These are phyloP conservation scores for Ophion obscuratus DNA, from an alignment of 2,888 invertebrate genomes.

Conservation along the genomic window DNA sequence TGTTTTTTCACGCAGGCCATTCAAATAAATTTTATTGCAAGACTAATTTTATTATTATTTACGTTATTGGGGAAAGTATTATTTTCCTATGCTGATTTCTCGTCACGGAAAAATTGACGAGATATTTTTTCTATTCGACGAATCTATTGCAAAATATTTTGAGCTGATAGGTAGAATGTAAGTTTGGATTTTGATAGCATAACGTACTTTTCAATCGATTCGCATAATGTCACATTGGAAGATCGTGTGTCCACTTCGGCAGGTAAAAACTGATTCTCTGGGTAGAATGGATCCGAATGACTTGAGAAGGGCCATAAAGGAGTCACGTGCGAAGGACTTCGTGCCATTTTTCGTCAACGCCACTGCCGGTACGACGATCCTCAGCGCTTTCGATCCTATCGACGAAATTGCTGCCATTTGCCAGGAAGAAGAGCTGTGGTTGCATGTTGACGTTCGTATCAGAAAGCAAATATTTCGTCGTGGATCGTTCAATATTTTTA, in stretches of 20 bases:
- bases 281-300: constrained; percentile 89
- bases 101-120: too few species aligned
- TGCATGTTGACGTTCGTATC: constrained; percentile 91
- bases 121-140: too few species aligned
- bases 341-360: constrained; percentile 90
- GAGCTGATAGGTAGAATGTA: too few species aligned
- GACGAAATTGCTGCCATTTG: constrained; percentile 89
- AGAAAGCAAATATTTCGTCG: too few species aligned
- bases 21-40: too few species aligned
- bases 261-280: constrained; percentile 88
- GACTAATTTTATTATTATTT: too few species aligned
- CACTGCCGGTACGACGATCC: constrained; percentile 92
- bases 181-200: too few species aligned
- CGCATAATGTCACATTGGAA: not conserved
- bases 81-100: too few species aligned
- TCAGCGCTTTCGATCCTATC: constrained; percentile 93
- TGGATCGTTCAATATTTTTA: not conserved
- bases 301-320: constrained; percentile 86
- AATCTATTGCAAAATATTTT: too few species aligned
- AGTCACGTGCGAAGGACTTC: constrained; percentile 84
- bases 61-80: too few species aligned
- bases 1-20: not conserved
- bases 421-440: constrained; percentile 89
- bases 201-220: too few species aligned
- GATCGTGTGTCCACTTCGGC: constrained; percentile 75